Evolutionary conservation across 2,888 invertebrate species (phyloP), one percentile per base, ranked within the genome.

Genomic region (Lasioglossum morio): DNA sequence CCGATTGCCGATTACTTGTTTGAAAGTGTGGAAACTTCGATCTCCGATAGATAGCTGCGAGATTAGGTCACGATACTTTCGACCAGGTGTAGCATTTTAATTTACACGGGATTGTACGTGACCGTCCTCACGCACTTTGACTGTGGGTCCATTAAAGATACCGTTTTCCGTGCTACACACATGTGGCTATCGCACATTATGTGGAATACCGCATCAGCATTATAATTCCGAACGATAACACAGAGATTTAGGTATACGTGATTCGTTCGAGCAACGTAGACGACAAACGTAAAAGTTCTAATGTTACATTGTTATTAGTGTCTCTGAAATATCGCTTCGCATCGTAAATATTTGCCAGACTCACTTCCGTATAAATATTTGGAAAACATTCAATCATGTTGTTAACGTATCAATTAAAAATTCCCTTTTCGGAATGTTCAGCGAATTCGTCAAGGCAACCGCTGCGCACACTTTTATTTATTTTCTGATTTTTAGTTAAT

Each of bases 51-150:
- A 77, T 37, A 85, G 79, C 27, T 43, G 12, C 37, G 34, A 46
- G 60, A 74, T 46, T 63, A 27, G 37, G 12, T 72, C 76, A 77
- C 87, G 81, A 86, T 81, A 87, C 77, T 86, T 81, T 76, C 77
- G 48, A 70, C 37, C 69, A 85, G 75, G 80, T 86, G 81, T 60
- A 34, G 88, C 83, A 89, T 89, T 77, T 89, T 82, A 86, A 89
- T 89, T 85, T 77, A 60, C 69, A 23, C 78, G 37, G 72, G 48
- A 37, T 14, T 46, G 72, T 89, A 89, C 89, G 89, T 89, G 90
- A 89, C 79, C 77, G 79, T 75, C 46, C 82, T 85, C 88, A 87
- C 82, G 87, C 78, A 60, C 46, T 85, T 81, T 82, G 72, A 75
- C 40, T 63, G 60, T 78, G 60, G 77, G 53, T 79, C 83, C 69